Conservation (phyloP, 2,113 vertebrate genomes). For the Xiphias gladius region DNA sequence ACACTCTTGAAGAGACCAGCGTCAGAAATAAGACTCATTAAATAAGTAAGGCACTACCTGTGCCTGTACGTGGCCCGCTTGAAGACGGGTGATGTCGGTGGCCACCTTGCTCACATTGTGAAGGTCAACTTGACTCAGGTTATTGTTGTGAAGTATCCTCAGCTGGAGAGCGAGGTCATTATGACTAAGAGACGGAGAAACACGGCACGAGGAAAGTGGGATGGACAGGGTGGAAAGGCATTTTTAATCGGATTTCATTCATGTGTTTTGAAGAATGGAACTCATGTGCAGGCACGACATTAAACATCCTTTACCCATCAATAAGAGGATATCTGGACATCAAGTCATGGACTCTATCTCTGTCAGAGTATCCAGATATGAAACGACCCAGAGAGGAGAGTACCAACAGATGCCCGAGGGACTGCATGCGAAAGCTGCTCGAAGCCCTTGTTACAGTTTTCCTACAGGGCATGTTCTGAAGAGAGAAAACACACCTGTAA, state of each 20-base stretch:
- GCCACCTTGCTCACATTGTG: constrained; percentile 78
- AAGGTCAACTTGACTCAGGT: constrained; percentile 84
- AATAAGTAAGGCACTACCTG: constrained; percentile 84
- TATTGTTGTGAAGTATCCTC: constrained; percentile 84
- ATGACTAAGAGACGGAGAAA: constrained; percentile 83
- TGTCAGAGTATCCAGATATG: constrained; percentile 63
- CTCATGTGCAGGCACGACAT: neutral
- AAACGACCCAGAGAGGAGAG: constrained; percentile 46
- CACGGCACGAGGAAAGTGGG: neutral
- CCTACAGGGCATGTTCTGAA: constrained; percentile 37
- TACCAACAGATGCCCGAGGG: constrained; percentile 29
- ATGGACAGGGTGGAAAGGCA: neutral
- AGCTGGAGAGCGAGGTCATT: constrained; percentile 89
- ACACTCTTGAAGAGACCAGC: neutral
- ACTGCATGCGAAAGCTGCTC: constrained; percentile 20
- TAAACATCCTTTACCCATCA: constrained; percentile 84
- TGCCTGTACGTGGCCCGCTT: constrained; percentile 88
- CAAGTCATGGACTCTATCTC: constrained; percentile 70
- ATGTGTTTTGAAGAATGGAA: neutral
- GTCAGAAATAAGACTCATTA: neutral
- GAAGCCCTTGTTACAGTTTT: neutral
- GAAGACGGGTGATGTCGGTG: constrained; percentile 89
- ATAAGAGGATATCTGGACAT: constrained; percentile 86
- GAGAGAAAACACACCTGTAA: neutral
- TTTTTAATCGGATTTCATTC: neutral